Evolutionary conservation across 2,888 invertebrate species (phyloP).

Genomic region (Mythimna impura): DNA sequence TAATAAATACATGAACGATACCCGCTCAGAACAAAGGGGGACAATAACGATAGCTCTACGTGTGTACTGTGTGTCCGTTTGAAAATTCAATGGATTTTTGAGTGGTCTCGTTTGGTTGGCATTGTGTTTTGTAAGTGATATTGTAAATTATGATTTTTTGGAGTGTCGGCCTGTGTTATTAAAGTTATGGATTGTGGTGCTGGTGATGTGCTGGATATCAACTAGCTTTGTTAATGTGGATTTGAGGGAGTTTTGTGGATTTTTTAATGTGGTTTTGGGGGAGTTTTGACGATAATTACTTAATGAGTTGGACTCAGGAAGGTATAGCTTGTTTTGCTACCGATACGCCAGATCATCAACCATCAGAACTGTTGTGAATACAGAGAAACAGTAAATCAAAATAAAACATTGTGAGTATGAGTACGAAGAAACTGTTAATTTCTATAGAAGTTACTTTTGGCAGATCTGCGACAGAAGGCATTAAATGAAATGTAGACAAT

Average conservation of each 20-base stretch:
- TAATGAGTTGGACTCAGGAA: neutral
- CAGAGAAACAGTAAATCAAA: no score
- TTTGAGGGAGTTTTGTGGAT: neutral
- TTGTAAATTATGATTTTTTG: constrained; percentile 58
- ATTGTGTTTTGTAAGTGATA: constrained; percentile 62
- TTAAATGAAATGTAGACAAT: no score
- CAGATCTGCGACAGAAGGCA: no score
- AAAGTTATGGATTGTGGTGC: constrained; percentile 22
- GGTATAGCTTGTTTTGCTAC: no score
- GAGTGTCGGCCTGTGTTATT: constrained; percentile 45
- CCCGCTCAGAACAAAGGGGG: constrained; percentile 57
- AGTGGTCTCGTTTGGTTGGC: constrained; percentile 56
- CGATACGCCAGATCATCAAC: no score
- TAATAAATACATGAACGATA: constrained; percentile 81
- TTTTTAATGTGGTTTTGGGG: neutral
- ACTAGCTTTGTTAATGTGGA: neutral
- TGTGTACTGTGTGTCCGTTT: constrained; percentile 56
- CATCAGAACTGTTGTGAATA: no score
- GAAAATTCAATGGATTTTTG: constrained; percentile 61
- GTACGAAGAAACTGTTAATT: no score
- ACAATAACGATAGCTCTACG: constrained; percentile 58
- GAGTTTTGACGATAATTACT: no score
- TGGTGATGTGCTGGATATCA: neutral
- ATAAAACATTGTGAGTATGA: no score
- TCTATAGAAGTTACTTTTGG: no score